Evolutionary conservation across 1,140 invertebrate species (phyloP), one percentile per base, ranked within the genome.

Genomic region (Drosophila navojoa): DNA sequence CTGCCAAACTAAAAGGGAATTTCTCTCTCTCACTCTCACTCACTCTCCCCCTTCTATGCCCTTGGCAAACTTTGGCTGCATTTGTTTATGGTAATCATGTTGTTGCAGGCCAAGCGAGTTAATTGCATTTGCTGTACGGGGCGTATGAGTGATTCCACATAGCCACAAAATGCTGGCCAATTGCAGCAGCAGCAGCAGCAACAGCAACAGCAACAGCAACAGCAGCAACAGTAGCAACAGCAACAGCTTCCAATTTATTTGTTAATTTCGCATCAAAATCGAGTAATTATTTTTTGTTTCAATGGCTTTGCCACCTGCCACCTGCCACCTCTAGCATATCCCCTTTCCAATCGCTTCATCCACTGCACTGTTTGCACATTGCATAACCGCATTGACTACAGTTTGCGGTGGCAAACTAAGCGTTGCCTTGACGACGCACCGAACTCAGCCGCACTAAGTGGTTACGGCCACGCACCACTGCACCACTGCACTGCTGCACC

Each of bases 221-320:
- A 38, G 27, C 57, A 49, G n/a, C n/a, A n/a, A n/a, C n/a, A n/a
- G 45, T 50, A 84, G 32, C 32, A 44, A 5, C 42, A n/a, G 15
- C n/a, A 15, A n/a, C 15, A 16, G 13, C 42, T 6, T 7, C 42
- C 42, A 16, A 70, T 77, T 67, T 69, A 73, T 70, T 81, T 85
- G 69, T 66, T 77, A 71, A 81, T 85, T 81, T 61, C 75, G 62
- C 63, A 64, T 85, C 73, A 80, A 77, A 84, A 81, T 79, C 76
- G 73, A 67, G 72, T 84, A 76, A 79, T 86, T 85, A 77, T 77
- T 86, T 86, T 81, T 71, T 62, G 72, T 64, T 59, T 72, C 67
- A 54, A 49, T 62, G 25, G 47, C 16, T 49, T 9, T 4, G 11
- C 25, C 38, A 45, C 42, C 16, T 3, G 42, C 42, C 4, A n/a